Conservation (phyloP, 2,113 vertebrate genomes). For the Leptobrachium ailaonicum region DNA sequence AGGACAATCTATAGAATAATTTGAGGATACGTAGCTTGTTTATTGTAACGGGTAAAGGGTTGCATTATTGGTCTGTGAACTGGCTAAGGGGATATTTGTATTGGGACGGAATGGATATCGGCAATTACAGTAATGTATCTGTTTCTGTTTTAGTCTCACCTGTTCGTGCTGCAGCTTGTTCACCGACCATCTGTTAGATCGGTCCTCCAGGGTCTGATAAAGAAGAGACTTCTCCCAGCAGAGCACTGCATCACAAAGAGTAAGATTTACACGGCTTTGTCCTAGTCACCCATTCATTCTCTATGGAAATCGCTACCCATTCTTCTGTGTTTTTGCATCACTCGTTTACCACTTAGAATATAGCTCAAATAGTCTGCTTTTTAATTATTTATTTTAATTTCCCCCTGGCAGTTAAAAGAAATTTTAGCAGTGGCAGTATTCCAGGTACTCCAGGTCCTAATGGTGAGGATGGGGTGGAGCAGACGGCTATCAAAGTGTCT, state of each 20-base stretch:
- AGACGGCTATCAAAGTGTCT: constrained; percentile 94
- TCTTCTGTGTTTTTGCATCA: background rate
- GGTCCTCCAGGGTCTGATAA: constrained; percentile 91
- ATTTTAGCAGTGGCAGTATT: constrained; percentile 91
- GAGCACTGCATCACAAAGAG: constrained; percentile 97
- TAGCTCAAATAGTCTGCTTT: background rate
- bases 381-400: background rate
- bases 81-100: background rate
- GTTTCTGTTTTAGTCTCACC: constrained; percentile 78
- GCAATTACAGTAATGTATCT: too few species aligned
- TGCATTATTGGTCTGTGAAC: background rate
- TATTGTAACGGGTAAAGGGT: too few species aligned
- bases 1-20: too few species aligned
- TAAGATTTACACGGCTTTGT: constrained; percentile 59
- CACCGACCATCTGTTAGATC: constrained; percentile 91
- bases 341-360: background rate
- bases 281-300: background rate
- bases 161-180: constrained; percentile 95
- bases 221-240: constrained; percentile 89
- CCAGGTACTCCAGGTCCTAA: constrained; percentile 89
- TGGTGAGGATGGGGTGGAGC: constrained; percentile 91
- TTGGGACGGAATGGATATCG: background rate
- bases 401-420: constrained; percentile 78
- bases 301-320: background rate
- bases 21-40: too few species aligned